Evolutionary conservation across 2,888 invertebrate species (phyloP), one percentile per base, ranked within the genome.

Genomic region (Allophyes oxyacanthae): DNA sequence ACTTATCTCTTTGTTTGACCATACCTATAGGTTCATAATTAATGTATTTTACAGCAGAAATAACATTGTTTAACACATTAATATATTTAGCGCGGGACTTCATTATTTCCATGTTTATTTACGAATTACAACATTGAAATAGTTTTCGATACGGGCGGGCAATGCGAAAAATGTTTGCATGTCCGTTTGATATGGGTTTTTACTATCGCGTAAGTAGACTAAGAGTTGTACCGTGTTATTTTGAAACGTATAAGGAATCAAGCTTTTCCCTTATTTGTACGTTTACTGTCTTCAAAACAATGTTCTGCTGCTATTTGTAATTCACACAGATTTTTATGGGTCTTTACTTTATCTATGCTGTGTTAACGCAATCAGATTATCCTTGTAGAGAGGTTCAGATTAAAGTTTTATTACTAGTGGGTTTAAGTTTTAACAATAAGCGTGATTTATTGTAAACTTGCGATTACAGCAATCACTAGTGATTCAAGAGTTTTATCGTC

Each of bases 41-140:
- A 38, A 34, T 32, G 36, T 58, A 51, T 49, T 57, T 38, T 11
- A 52, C 45, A 26, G 7, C 32, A 52, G 11, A 44, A 63, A 59
- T 67, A 63, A 65, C 46, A 61, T 65, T 61, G 45, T 63, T 51
- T 64, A 44, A 63, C 44, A 45, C n/a, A 38, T 54, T 61, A 58
- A 52, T 59, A 62, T 34, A 78, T 75, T 75, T 65, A 50, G 28
- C 7, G 28, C 42, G 11, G 57, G 50, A 73, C 60, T 78, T 78
- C 68, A 78, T 76, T 69, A 75, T 63, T 67, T 69, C 42, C 51
- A 57, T 75, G 72, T 78, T 77, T 73, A 64, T 67, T 69, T 56
- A 54, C 64, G 55, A 60, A 75, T 74, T 71, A 73, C 59, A 67
- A 56, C 54, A 60, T 48, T 15, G 58, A 48, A 74, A 79, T 69